phyloP scores from a whole-genome alignment of 1,140 invertebrate genomes.

The Pseudobourletiella spinata region DNA sequence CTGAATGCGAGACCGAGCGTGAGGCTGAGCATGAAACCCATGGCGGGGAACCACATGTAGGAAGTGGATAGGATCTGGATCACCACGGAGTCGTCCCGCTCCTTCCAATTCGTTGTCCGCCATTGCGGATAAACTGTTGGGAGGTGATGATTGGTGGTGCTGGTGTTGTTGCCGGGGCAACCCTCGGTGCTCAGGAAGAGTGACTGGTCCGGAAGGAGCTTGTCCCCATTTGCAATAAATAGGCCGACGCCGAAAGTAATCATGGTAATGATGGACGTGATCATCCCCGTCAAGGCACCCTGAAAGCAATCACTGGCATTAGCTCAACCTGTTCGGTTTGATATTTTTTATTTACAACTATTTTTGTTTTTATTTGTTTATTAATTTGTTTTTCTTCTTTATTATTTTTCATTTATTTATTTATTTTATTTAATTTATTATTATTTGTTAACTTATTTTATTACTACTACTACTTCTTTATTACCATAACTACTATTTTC shows the following conservation, averaged over 20 bases:
- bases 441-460: neutral
- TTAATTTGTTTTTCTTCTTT: neutral
- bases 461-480: neutral
- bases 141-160: neutral
- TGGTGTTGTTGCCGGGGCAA: neutral
- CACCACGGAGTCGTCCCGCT: slow-evolving; percentile 14
- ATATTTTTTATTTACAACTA: neutral
- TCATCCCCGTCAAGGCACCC: slow-evolving; percentile 19
- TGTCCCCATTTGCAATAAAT: slow-evolving; percentile 7
- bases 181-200: neutral
- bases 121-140: neutral
- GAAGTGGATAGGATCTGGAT: slow-evolving; percentile 22
- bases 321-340: no score
- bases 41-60: slow-evolving; percentile 19
- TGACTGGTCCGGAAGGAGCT: slow-evolving; percentile 13
- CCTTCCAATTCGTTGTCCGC: slow-evolving; percentile 18
- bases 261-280: slow-evolving; percentile 18
- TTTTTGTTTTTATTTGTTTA: neutral
- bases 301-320: slow-evolving; percentile 1
- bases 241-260: slow-evolving; percentile 11
- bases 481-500: no score
- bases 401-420: no score
- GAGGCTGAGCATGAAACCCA: slow-evolving; percentile 13
- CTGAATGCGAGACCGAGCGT: slow-evolving; percentile 18
- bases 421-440: neutral